A percentile compares a stretch with the other conserved stretches of the same genome.
phyloP scores from a whole-genome alignment of 2,797 vertebrate species.

The Spea hammondii region DNA sequence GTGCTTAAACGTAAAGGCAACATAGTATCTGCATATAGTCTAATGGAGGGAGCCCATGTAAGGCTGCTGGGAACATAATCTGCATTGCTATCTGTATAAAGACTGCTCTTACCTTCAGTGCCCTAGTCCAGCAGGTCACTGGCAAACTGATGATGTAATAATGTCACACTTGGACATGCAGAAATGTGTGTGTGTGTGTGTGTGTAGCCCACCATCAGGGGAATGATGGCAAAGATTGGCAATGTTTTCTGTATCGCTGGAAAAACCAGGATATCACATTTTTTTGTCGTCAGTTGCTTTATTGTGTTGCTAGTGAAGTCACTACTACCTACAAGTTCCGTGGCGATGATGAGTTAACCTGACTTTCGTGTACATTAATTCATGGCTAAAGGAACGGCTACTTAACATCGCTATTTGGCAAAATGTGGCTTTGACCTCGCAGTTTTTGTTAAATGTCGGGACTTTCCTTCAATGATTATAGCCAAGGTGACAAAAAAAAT shows the following conservation, averaged over 20 bases:
- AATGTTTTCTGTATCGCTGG: no score
- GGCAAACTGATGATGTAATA: neutral
- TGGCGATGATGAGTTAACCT: no score
- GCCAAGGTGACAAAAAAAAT: neutral
- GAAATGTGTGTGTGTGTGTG: neutral
- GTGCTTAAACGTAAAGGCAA: neutral
- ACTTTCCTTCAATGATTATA: neutral
- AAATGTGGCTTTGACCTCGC: no score
- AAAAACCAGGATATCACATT: no score
- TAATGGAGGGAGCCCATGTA: conserved; percentile 3
- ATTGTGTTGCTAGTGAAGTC: no score
- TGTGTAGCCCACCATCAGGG: neutral
- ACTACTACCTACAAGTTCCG: no score
- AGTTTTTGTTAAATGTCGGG: neutral
- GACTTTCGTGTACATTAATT: no score
- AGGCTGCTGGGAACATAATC: neutral
- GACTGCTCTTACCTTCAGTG: conserved; percentile 1
- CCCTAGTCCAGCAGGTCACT: conserved; percentile 19
- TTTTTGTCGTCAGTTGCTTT: no score
- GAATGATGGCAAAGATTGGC: conserved; percentile 7
- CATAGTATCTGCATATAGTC: neutral
- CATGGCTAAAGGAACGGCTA: no score
- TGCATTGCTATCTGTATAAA: neutral
- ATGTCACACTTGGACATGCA: neutral
- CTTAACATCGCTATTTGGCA: no score